Evolutionary conservation across 2,888 invertebrate species (phyloP), one percentile per base, ranked within the genome.

Genomic region (Volucella inflata): DNA sequence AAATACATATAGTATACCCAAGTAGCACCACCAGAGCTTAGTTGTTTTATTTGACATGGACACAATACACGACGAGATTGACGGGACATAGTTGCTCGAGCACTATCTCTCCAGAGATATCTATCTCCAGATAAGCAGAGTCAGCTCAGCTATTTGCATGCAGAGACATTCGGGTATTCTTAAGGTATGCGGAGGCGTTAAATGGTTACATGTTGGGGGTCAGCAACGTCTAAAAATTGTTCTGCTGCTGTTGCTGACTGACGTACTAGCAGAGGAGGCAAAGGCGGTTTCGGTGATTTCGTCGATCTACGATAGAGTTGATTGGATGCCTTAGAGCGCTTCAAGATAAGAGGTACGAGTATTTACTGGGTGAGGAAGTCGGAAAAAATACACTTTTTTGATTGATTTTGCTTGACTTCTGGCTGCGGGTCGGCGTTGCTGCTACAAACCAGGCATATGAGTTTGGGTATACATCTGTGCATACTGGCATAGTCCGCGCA

Each of bases 141-240:
- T 68, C 75, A 40, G 70, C 70, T 75, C 75, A 71, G 65, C 67
- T 84, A 84, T 84, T 84, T 84, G 84, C 84, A 84, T 84, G 84
- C 75, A 55, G 67, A 84, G 84, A 80, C 80, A 79, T 75, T 72
- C 75, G 12, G 84, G 51, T 59, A 57, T 55, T 71, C 57, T 40
- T 38, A 46, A 57, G 85, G 80, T 68, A 81, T 81, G 85, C 77
- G 85, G 85, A 81, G 85, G 85, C 85, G 85, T 85, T 81, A 85
- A 85, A 85, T 80, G 81, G 76, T 85, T 81, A 76, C 81, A 81
- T 72, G 85, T 85, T 85, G 85, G 81, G 85, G 85, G 85, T 85
- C 85, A 85, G 81, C 80, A 71, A 59, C 75, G 46, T 44, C 74
- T 46, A 77, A 80, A 80, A 80, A 76, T 36, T 62, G 57, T 72